Evolutionary conservation across 2,797 vertebrate species (phyloP), one percentile per base, ranked within the genome.

Genomic region (Darevskia mixta): DNA sequence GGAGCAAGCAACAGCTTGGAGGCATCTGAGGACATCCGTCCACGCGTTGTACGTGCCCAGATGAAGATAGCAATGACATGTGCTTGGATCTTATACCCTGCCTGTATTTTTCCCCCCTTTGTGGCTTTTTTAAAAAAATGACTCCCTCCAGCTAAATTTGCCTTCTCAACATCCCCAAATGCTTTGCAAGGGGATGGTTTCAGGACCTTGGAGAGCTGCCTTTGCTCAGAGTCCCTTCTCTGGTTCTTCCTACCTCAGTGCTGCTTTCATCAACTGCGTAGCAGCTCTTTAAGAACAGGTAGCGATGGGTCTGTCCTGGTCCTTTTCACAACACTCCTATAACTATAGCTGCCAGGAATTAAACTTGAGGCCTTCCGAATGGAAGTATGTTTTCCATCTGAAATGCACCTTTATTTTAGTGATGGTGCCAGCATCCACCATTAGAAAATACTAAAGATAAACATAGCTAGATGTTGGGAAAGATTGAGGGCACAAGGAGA

Each of bases 11-110:
- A 32, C 71, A 69, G 69, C 78, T 73, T 38, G 29, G n/a, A 90
- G 90, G 81, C 43, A 86, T 32, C 9, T 89, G 87, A 91, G 82
- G 55, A 87, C 5, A 79, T 82, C 20, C 38, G 81, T 38, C 77
- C 1, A 15, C 73, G 3, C n/a, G 5, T 7, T 32, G 61, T 79
- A 64, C 29, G 35, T 32, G 45, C 49, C 78, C 25, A 1, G 55
- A 32, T 20, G 55, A 41, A 85, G 82, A 88, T 13, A 10, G 23
- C 78, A 85, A 23, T 17, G 69, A 0, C 3, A 4, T 18, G 23
- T 29, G 85, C 90, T 73, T 29, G n/a, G n/a, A n/a, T 45, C 25
- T 76, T 18, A 27, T 18, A 71, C 29, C 10, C 3, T 85, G 38
- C 45, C 25, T 89, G 87, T 2, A 45, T 3, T 75, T 45, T 10